phyloP scores from a whole-genome alignment of 2,113 vertebrate species.

The Lycocorax pyrrhopterus region DNA sequence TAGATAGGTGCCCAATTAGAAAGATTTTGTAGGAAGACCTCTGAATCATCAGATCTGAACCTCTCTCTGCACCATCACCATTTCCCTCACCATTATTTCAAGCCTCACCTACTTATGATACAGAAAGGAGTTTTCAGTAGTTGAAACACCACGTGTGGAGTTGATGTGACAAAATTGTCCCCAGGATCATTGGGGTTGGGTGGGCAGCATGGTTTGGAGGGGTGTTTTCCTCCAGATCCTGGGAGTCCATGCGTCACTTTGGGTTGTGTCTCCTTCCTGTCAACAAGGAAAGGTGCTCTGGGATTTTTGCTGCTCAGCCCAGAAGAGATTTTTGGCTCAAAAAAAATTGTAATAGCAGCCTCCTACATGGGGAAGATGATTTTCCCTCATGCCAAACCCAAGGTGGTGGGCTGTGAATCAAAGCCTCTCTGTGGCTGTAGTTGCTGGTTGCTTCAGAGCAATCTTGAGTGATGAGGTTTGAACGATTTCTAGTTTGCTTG shows the following conservation, averaged over 20 bases:
- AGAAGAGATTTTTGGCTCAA: not conserved
- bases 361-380: not conserved
- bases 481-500: slow-evolving; percentile 21
- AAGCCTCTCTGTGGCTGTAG: not conserved
- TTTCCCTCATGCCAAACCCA: not conserved
- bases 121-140: not conserved
- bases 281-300: not conserved
- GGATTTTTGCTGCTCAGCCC: not conserved
- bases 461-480: not conserved
- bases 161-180: not conserved
- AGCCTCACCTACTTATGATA: not conserved
- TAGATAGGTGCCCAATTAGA: slow-evolving; percentile 50
- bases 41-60: not conserved
- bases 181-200: not conserved
- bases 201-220: not conserved
- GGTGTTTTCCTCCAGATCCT: not conserved
- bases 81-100: not conserved
- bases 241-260: not conserved
- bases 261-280: not conserved
- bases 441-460: not conserved
- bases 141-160: not conserved
- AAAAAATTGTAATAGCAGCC: not conserved
- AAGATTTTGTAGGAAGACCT: slow-evolving; percentile 41
- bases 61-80: not conserved
- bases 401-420: not conserved